These are phyloP conservation scores for Bucco capensis DNA, from an alignment of 2,113 vertebrate genomes.

Conservation along the genomic window DNA sequence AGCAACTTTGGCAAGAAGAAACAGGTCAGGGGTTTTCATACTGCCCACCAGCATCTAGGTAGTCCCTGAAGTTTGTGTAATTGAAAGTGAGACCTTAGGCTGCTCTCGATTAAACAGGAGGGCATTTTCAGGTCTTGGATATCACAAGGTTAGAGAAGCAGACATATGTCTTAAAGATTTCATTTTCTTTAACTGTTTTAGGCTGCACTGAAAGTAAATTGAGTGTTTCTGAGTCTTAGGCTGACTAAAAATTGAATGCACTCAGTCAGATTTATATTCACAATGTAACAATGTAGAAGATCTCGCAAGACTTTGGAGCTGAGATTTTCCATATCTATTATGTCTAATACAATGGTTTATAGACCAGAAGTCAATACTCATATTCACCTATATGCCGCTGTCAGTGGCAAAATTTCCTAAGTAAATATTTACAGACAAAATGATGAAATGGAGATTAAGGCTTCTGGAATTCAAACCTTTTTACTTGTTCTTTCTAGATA, in stretches of 20 bases:
- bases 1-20: neutral
- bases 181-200: neutral
- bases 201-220: neutral
- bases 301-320: neutral
- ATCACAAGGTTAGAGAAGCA: neutral
- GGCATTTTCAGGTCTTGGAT: neutral
- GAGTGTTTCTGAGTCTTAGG: neutral
- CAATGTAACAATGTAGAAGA: neutral
- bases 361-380: neutral
- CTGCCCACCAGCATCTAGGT: neutral
- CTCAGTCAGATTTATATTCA: neutral
- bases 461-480: neutral
- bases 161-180: neutral
- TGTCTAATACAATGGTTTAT: neutral
- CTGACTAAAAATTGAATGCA: neutral
- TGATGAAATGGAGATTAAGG: neutral
- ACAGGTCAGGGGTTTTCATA: neutral
- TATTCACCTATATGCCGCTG: neutral
- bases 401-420: neutral
- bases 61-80: neutral
- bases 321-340: neutral
- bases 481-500: neutral
- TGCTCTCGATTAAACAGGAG: neutral
- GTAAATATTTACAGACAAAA: neutral
- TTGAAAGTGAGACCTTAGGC: neutral